These are phyloP conservation scores for Entomobrya proxima DNA, from an alignment of 2,888 invertebrate species.

Conservation along the genomic window DNA sequence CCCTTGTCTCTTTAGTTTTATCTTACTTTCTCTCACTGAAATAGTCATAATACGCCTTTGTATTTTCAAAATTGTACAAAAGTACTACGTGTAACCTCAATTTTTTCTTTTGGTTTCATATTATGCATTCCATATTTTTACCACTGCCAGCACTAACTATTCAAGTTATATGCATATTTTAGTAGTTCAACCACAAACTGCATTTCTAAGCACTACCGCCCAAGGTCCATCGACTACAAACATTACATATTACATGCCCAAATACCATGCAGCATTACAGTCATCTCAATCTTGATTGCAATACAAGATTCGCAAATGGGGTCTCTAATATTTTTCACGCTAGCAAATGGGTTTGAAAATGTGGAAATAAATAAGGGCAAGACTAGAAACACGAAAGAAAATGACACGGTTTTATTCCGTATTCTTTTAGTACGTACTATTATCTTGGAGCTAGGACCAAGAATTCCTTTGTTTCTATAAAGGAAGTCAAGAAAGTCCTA, in stretches of 20 bases:
- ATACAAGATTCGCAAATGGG: conserved; percentile 49
- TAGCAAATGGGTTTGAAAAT: conserved; percentile 50
- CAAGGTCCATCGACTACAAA: neutral
- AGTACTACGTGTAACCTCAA: conserved; percentile 45
- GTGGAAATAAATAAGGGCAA: conserved; percentile 48
- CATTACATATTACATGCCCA: neutral
- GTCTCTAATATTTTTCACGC: conserved; percentile 50
- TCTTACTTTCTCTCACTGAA: neutral
- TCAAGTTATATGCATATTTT: neutral
- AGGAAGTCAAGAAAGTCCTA: neutral
- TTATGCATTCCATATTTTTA: conserved; percentile 37
- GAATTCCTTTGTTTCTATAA: conserved; percentile 16
- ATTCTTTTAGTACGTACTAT: conserved; percentile 13
- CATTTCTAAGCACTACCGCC: neutral
- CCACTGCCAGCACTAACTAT: no score
- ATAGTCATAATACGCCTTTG: neutral
- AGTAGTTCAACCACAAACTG: neutral
- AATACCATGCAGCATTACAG: neutral
- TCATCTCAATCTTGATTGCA: conserved; percentile 53
- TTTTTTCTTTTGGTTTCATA: conserved; percentile 5
- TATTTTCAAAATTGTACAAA: no score
- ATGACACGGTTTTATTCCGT: conserved; percentile 38
- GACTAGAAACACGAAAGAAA: neutral
- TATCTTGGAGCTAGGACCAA: neutral
- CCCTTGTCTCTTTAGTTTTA: no score